Evolutionary conservation across 2,113 vertebrate genomes (phyloP), one percentile per base, ranked within the genome.

Genomic region (Agelaius tricolor): DNA sequence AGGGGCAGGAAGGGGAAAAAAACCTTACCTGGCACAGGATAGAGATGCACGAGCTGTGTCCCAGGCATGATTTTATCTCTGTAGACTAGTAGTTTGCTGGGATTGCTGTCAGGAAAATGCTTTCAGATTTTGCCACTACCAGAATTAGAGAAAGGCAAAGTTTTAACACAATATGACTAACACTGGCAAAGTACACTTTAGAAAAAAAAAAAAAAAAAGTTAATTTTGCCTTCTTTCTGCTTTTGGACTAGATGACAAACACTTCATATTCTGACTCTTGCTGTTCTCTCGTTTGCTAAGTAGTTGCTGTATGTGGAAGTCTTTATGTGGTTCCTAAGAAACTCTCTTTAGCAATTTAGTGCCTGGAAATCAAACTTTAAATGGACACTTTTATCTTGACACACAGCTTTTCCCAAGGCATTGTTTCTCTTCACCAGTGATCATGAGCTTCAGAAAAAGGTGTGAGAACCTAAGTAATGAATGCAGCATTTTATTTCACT

Each of bases 311-410:
- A 65, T 65, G 31, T 52, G 31, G 16, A 81, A 84, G 33, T 24
- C 65, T 77, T 51, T 81, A 41, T 31, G 33, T 17, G 5, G 13
- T 37, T 90, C 44, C 37, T 49, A 33, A 84, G 71, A 84, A 96
- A 67, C 10, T 39, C 66, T 22, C 28, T 92, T 89, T 37, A 81
- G 68, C n/a, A 91, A 73, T 75, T 82, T 49, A 57, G 13, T 23
- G 43, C 54, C 30, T 85, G 63, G 33, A 87, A 69, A 82, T 68
- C 67, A 87, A 71, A 89, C 62, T 77, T 91, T 52, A 85, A 93
- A 84, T 75, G 41, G 80, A 43, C 14, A 43, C 51, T 87, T 96
- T 94, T 95, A 92, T 95, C 91, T 94, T 79, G 77, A 84, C 91
- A 76, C 46, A 39, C 89, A 93, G 80, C 57, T 92, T 89, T 91